Percentiles rank a stretch among this genome's conserved stretches.
These are phyloP conservation scores for Corythornis vintsioides DNA, from an alignment of 2,113 vertebrate species.

Conservation along the genomic window DNA sequence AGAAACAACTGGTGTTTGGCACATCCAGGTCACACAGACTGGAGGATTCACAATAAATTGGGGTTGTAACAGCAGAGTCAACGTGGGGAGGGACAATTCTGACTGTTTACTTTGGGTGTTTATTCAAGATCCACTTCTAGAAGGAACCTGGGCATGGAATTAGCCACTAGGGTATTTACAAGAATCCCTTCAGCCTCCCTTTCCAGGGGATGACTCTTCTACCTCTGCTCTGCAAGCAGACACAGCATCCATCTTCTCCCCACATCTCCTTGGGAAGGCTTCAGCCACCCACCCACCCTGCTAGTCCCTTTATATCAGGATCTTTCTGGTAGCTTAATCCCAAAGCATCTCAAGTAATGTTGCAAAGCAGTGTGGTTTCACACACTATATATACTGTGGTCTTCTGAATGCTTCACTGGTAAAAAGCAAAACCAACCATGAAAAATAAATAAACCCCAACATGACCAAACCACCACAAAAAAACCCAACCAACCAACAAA, in stretches of 20 bases:
- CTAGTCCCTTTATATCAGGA: neutral
- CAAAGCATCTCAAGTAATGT: neutral
- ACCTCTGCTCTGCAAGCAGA: neutral
- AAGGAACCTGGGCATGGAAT: neutral
- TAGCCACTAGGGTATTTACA: accelerated
- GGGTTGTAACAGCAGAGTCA: neutral
- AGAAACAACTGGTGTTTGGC: too few relatives aligned
- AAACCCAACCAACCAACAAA: too few relatives aligned
- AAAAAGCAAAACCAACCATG: neutral
- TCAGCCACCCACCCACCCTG: too few relatives aligned
- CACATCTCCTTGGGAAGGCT: neutral
- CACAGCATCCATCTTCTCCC: neutral
- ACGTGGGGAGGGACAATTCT: accelerated
- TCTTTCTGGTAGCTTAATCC: neutral
- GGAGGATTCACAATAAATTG: neutral
- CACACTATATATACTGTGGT: too few relatives aligned
- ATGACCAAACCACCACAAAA: too few relatives aligned
- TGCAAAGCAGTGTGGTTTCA: neutral
- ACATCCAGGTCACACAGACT: neutral
- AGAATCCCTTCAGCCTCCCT: neutral
- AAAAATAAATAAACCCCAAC: too few relatives aligned
- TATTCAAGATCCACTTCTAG: neutral
- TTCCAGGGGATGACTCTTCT: neutral
- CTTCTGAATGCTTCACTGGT: accelerated
- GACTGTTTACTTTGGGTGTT: neutral